A percentile compares a stretch with the other conserved stretches of the same genome.
Evolutionary conservation across 2,888 invertebrate genomes (phyloP).

Genomic region (Megalurothrips usitatus): DNA sequence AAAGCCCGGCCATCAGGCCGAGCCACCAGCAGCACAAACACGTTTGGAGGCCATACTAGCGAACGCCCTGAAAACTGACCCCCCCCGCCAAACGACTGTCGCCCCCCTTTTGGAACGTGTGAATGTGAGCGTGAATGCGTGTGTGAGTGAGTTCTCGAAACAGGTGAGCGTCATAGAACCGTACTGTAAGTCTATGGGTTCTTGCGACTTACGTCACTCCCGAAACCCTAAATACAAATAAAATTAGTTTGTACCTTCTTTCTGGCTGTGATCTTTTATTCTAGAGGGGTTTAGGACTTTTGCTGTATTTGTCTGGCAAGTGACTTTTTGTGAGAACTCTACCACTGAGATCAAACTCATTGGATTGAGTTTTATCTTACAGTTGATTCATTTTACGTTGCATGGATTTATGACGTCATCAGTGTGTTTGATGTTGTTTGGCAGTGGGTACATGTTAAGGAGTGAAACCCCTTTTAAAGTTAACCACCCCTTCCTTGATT

Average conservation of each 20-base stretch:
- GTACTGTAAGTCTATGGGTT: too few species aligned
- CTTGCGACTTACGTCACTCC: too few species aligned
- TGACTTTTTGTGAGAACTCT: not conserved
- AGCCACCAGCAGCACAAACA: not conserved
- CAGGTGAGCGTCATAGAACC: too few species aligned
- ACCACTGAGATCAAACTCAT: not conserved
- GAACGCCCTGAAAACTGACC: not conserved
- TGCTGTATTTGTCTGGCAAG: not conserved
- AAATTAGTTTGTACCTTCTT: conserved; percentile 5
- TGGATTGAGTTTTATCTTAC: too few species aligned
- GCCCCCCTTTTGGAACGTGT: not conserved
- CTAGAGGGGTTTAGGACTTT: not conserved
- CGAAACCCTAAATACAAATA: not conserved
- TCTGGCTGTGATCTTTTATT: conserved; percentile 8
- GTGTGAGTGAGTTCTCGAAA: not conserved
- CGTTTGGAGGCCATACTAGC: conserved; percentile 14
- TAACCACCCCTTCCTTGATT: conserved; percentile 6
- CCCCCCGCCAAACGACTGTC: not conserved
- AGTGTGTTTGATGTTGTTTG: not conserved
- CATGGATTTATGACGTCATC: too few species aligned
- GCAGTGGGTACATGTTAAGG: not conserved
- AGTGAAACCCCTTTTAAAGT: not conserved
- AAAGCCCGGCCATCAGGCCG: conserved; percentile 12
- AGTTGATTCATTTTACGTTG: too few species aligned
- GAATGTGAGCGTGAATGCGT: not conserved